phyloP scores from a whole-genome alignment of 2,888 invertebrate genomes.

The Mesorhabditis belari region DNA sequence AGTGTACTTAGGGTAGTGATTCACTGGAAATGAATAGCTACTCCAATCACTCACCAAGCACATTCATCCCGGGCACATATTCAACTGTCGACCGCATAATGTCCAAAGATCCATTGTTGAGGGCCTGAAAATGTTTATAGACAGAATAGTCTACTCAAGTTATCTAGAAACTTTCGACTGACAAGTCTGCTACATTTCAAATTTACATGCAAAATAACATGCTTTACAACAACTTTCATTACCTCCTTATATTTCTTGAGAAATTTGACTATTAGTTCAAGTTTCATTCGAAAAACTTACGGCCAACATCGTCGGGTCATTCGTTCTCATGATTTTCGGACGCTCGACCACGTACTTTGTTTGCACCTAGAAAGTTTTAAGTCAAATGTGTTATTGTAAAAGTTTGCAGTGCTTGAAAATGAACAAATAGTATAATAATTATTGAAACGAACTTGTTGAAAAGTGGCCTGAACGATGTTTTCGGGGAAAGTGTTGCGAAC shows the following conservation, averaged over 20 bases:
- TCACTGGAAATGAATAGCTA: too few species aligned
- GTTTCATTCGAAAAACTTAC: neutral
- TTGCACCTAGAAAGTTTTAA: too few species aligned
- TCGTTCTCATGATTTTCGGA: constrained; percentile 43
- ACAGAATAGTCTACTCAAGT: neutral
- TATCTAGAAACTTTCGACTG: neutral
- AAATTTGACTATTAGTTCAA: neutral
- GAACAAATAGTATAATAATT: too few species aligned
- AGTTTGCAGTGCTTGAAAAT: too few species aligned
- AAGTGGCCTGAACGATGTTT: constrained; percentile 75
- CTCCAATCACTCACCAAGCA: constrained; percentile 58
- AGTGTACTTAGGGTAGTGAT: too few species aligned
- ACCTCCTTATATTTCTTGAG: neutral
- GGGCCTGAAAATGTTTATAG: constrained; percentile 1
- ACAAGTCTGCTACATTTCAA: too few species aligned
- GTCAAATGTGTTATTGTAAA: too few species aligned
- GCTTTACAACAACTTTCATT: neutral
- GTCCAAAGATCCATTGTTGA: constrained; percentile 35
- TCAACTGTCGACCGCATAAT: constrained; percentile 48
- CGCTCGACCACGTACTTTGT: constrained; percentile 50
- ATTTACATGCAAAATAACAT: too few species aligned
- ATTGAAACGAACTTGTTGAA: constrained; percentile 53
- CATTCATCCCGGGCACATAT: constrained; percentile 63
- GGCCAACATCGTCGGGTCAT: constrained; percentile 25
- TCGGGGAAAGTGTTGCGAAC: constrained; percentile 87